Evolutionary conservation across 2,888 invertebrate species (phyloP).

Genomic region (Torymus texanus): DNA sequence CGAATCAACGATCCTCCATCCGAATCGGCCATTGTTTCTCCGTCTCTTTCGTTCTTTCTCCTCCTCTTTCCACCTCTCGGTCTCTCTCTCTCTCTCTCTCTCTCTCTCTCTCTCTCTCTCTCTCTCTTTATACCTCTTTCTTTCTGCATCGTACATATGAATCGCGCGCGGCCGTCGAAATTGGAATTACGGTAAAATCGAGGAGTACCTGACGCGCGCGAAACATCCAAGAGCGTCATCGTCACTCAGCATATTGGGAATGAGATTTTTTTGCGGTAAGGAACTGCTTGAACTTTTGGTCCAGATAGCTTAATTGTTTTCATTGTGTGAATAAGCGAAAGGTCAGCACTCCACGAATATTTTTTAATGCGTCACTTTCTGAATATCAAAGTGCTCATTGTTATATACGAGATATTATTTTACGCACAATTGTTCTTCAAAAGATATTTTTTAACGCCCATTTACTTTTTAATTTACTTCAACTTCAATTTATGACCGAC

Average conservation of each 20-base stretch:
- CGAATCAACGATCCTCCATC: slow-evolving; percentile 23
- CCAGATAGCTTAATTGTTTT: slow-evolving; percentile 12
- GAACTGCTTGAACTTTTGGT: slow-evolving; percentile 10
- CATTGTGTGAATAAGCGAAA: not conserved
- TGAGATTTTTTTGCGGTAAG: slow-evolving; percentile 2
- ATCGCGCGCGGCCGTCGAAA: slow-evolving; percentile 41
- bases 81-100: too few relatives aligned
- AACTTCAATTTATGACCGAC: too few relatives aligned
- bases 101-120: too few relatives aligned
- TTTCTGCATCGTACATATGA: slow-evolving; percentile 24
- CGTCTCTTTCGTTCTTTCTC: not conserved
- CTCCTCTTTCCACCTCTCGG: too few relatives aligned
- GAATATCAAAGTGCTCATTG: too few relatives aligned
- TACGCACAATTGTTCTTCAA: too few relatives aligned
- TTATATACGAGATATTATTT: too few relatives aligned
- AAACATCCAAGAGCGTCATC: too few relatives aligned
- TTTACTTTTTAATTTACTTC: too few relatives aligned
- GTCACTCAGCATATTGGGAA: too few relatives aligned
- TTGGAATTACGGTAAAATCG: slow-evolving; percentile 48
- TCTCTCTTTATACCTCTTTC: too few relatives aligned
- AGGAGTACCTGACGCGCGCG: slow-evolving; percentile 13
- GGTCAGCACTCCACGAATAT: not conserved
- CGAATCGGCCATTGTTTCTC: slow-evolving; percentile 45
- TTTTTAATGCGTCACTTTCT: not conserved
- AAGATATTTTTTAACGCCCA: too few relatives aligned